Conservation (phyloP, 2,797 vertebrate genomes). For the Takifugu ocellatus region DNA sequence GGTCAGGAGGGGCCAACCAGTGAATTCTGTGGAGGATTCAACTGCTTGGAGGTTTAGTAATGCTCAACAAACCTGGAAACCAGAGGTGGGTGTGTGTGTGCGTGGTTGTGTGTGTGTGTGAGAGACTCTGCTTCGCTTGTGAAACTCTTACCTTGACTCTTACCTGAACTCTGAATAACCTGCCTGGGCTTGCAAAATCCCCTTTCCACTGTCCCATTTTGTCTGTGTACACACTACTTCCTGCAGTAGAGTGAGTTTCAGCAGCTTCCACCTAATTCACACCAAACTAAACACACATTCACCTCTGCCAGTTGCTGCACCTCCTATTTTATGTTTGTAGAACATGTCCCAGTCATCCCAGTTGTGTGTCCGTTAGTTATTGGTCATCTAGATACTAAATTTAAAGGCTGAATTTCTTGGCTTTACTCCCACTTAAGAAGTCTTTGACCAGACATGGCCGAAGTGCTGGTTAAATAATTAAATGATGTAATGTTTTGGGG, state of each 20-base stretch:
- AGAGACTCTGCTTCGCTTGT: not conserved
- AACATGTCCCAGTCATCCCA: not conserved
- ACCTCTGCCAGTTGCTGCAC: conserved; percentile 17
- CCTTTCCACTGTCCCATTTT: conserved; percentile 18
- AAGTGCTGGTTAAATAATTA: conserved; percentile 16
- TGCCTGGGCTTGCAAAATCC: conserved; percentile 38
- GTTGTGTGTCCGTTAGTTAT: not conserved
- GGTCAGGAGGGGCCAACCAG: conserved; percentile 18
- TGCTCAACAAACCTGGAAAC: conserved; percentile 57
- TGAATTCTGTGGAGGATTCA: conserved; percentile 21
- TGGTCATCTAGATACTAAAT: not conserved
- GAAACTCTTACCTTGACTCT: conserved; percentile 21
- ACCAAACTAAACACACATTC: conserved; percentile 31
- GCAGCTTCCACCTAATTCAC: conserved; percentile 13
- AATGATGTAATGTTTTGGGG: not conserved
- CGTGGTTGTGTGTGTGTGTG: too few relatives aligned
- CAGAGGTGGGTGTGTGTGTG: conserved; percentile 52
- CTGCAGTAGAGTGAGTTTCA: conserved; percentile 10
- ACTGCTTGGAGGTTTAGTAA: conserved; percentile 36
- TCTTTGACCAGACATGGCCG: not conserved
- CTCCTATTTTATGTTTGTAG: conserved; percentile 36
- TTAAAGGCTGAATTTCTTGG: too few relatives aligned
- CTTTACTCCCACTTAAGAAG: not conserved
- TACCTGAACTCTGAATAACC: conserved; percentile 39
- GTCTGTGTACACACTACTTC: conserved; percentile 16